phyloP scores from a whole-genome alignment of 2,113 vertebrate species.

The Trematomus loennbergii region DNA sequence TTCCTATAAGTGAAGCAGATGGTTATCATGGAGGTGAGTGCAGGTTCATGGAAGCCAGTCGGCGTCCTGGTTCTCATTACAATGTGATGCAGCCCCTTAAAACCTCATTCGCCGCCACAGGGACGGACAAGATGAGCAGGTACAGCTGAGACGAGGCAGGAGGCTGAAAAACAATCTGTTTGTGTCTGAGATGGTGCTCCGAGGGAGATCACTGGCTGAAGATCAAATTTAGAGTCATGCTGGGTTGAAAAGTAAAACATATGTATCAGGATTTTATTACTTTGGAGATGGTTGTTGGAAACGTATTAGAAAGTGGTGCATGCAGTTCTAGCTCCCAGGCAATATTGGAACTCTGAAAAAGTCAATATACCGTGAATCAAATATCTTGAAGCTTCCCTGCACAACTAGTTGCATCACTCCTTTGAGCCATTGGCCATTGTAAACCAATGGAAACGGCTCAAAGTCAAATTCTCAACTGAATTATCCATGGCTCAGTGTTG shows the following conservation, averaged over 20 bases:
- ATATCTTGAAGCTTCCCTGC: neutral
- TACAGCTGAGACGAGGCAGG: constrained; percentile 19
- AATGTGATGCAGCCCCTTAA: constrained; percentile 12
- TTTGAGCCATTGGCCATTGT: neutral
- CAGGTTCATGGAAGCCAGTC: neutral
- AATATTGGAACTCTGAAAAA: neutral
- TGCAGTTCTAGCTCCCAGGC: neutral
- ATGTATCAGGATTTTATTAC: neutral
- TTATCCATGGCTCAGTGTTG: too few relatives aligned
- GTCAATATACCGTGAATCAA: too few relatives aligned
- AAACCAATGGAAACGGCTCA: neutral
- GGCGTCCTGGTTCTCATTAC: constrained; percentile 31
- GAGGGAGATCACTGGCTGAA: constrained; percentile 15
- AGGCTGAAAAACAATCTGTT: constrained; percentile 50
- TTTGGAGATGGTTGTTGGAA: neutral
- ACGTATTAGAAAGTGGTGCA: neutral
- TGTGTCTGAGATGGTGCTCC: constrained; percentile 41
- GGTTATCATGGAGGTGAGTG: neutral
- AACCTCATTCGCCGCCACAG: constrained; percentile 9
- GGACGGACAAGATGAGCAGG: constrained; percentile 15
- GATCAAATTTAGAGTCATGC: constrained; percentile 25
- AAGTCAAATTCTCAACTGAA: neutral
- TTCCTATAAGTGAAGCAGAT: constrained; percentile 1
- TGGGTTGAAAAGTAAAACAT: constrained; percentile 23
- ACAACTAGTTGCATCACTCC: neutral